phyloP scores from a whole-genome alignment of 2,888 invertebrate species.

The Dicyrtoma fusca region DNA sequence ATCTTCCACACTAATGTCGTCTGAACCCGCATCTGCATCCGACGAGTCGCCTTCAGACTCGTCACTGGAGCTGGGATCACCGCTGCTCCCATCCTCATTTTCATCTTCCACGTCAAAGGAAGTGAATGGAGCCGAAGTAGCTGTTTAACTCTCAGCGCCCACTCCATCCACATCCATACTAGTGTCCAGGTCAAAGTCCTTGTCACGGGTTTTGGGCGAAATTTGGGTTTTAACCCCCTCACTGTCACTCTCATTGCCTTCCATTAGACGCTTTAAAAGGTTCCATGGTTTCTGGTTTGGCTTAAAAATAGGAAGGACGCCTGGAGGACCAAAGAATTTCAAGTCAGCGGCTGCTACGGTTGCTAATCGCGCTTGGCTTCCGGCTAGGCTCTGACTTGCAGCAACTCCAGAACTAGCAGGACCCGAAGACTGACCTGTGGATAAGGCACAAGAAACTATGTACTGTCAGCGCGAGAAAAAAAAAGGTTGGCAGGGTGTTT shows the following conservation, averaged over 20 bases:
- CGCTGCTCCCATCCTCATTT: background rate
- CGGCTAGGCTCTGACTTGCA: too few species aligned
- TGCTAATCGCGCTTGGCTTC: too few species aligned
- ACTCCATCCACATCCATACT: too few species aligned
- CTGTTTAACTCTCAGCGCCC: background rate
- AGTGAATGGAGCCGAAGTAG: background rate
- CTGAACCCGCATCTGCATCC: background rate
- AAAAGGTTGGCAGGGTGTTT: too few species aligned
- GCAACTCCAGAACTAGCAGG: too few species aligned
- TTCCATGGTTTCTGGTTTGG: conserved; percentile 31
- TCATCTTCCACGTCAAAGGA: background rate
- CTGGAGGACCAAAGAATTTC: conserved; percentile 13
- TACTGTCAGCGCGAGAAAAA: too few species aligned
- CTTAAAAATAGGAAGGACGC: conserved; percentile 30
- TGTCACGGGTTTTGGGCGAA: too few species aligned
- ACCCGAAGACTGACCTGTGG: too few species aligned
- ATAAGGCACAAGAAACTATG: too few species aligned
- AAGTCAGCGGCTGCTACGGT: conserved; percentile 8
- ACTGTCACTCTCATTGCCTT: background rate
- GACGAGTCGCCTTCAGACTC: background rate
- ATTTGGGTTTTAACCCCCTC: background rate
- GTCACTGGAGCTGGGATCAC: background rate
- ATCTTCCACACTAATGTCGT: background rate
- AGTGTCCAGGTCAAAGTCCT: too few species aligned
- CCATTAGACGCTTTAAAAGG: conserved; percentile 8